A percentile compares a stretch with the other conserved stretches of the same genome.
Evolutionary conservation across 2,113 vertebrate genomes (phyloP).

Genomic region (Carassius carassius): DNA sequence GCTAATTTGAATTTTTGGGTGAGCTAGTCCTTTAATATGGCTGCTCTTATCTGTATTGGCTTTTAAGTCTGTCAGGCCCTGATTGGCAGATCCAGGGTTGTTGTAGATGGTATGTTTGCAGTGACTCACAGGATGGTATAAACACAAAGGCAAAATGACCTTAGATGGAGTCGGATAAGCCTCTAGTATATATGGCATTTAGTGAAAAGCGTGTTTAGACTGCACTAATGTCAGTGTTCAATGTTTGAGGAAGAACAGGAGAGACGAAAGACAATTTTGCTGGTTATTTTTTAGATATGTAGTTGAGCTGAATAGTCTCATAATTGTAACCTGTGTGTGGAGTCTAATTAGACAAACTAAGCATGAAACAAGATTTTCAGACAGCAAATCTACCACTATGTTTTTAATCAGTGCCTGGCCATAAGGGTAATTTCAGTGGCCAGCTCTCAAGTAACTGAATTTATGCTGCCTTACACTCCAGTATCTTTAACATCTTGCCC

Average conservation of each 20-base stretch:
- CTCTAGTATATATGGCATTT: constrained; percentile 46
- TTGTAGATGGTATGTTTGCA: constrained; percentile 36
- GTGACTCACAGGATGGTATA: constrained; percentile 48
- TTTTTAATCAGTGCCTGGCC: not conserved
- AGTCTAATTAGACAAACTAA: constrained; percentile 12
- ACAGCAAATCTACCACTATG: not conserved
- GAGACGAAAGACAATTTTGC: not conserved
- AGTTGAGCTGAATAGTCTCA: not conserved
- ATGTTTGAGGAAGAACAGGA: constrained; percentile 37
- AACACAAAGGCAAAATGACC: constrained; percentile 54
- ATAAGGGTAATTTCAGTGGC: constrained; percentile 17
- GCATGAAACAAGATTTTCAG: constrained; percentile 17
- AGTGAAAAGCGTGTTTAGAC: constrained; percentile 45
- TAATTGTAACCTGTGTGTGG: not conserved
- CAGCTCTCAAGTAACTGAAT: not conserved
- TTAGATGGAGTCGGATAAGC: constrained; percentile 51
- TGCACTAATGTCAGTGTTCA: not conserved
- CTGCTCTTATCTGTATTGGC: constrained; percentile 38
- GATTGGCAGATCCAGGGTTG: constrained; percentile 37
- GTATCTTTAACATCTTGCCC: not conserved
- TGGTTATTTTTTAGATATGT: not conserved
- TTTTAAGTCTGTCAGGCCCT: constrained; percentile 33
- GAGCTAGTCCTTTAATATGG: not conserved
- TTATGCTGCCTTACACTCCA: too few species aligned
- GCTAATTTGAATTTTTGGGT: too few species aligned